phyloP scores from a whole-genome alignment of 2,113 vertebrate species.

The Paracyprichromis sp. region DNA sequence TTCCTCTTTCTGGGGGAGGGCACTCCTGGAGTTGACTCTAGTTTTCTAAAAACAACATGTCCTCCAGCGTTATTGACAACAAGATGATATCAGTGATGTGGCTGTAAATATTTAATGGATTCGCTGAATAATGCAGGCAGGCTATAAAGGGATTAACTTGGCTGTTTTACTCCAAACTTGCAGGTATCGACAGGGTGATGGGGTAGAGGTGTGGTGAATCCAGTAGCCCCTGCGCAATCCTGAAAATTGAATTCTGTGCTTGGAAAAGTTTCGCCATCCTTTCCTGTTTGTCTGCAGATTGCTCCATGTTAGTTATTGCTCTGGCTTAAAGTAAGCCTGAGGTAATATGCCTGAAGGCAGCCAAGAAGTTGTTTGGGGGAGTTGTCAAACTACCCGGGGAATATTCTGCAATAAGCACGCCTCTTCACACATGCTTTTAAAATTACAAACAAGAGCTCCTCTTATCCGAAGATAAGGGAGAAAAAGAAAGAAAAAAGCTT shows the following conservation, averaged over 20 bases:
- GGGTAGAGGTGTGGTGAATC: neutral
- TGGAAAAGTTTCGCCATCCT: slow-evolving; percentile 6
- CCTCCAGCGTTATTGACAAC: slow-evolving; percentile 38
- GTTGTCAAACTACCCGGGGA: neutral
- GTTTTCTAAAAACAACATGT: slow-evolving; percentile 29
- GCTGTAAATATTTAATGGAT: slow-evolving; percentile 25
- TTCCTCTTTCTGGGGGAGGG: neutral
- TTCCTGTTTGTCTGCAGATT: slow-evolving; percentile 21
- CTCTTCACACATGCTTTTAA: neutral
- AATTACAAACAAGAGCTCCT: neutral
- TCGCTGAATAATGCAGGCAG: slow-evolving; percentile 31
- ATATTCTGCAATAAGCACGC: slow-evolving; percentile 4
- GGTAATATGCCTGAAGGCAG: slow-evolving; percentile 21
- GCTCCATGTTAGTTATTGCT: slow-evolving; percentile 11
- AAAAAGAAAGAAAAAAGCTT: neutral
- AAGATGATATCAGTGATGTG: slow-evolving; percentile 39
- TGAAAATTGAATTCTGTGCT: slow-evolving; percentile 7
- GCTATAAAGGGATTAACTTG: slow-evolving; percentile 13
- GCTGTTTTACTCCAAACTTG: slow-evolving; percentile 5
- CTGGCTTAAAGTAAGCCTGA: slow-evolving; percentile 13
- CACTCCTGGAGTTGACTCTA: slow-evolving; percentile 16
- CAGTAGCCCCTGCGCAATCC: neutral
- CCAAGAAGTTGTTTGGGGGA: slow-evolving; percentile 27
- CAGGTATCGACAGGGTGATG: neutral
- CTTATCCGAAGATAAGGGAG: neutral